A percentile compares a stretch with the other conserved stretches of the same genome.
These are phyloP conservation scores for Trissolcus brochymenae DNA, from an alignment of 2,888 invertebrate genomes.

Conservation along the genomic window DNA sequence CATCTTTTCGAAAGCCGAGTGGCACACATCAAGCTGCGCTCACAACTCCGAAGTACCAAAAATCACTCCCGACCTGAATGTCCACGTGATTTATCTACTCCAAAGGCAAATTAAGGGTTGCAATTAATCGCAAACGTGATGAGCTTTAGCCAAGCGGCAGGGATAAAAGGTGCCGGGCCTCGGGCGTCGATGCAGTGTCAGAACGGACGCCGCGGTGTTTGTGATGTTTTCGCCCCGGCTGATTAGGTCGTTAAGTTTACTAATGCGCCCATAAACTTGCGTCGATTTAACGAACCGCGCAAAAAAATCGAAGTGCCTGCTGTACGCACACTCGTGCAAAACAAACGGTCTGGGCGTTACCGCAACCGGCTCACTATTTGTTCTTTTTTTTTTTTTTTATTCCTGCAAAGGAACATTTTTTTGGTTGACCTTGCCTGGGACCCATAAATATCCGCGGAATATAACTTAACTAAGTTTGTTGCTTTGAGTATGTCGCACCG, in stretches of 20 bases:
- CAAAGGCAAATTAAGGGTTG: constrained; percentile 36
- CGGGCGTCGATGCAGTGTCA: constrained; percentile 67
- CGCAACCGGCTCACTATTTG: too few relatives aligned
- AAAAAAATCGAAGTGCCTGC: constrained; percentile 33
- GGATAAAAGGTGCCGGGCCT: constrained; percentile 65
- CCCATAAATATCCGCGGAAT: constrained; percentile 34
- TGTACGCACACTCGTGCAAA: neutral
- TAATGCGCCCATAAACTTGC: constrained; percentile 67
- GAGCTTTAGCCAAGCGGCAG: constrained; percentile 57
- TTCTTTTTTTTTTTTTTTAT: neutral
- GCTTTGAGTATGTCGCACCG: constrained; percentile 10
- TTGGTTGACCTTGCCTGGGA: constrained; percentile 15
- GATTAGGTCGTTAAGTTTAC: constrained; percentile 74
- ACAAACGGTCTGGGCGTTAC: too few relatives aligned
- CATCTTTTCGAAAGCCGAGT: constrained; percentile 18
- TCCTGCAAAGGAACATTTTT: neutral
- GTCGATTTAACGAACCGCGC: constrained; percentile 68
- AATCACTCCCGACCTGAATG: constrained; percentile 9
- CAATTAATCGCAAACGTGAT: constrained; percentile 27
- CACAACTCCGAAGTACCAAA: neutral
- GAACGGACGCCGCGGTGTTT: constrained; percentile 62
- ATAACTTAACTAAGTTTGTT: constrained; percentile 50
- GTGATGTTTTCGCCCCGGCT: constrained; percentile 64
- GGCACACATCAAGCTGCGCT: neutral
- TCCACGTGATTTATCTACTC: constrained; percentile 37